These are phyloP conservation scores for Ibidorhyncha struthersii DNA, from an alignment of 2,113 vertebrate species.

Conservation along the genomic window DNA sequence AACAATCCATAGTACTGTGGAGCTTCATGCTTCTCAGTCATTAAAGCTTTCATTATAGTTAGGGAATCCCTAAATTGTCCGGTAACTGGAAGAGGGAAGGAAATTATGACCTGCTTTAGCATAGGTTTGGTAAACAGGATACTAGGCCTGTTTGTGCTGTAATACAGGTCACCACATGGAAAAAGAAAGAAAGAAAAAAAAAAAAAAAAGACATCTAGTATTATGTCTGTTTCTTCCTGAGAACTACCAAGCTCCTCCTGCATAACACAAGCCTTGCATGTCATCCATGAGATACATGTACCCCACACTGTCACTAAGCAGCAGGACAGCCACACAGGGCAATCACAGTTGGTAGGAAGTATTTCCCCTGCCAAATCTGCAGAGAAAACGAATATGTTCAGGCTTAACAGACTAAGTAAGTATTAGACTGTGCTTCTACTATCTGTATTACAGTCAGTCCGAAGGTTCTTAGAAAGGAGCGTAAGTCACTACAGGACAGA, in stretches of 20 bases:
- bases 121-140: background rate
- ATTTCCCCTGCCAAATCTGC: background rate
- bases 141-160: background rate
- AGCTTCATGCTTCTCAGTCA: background rate
- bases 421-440: background rate
- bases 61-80: background rate
- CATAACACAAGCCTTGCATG: background rate
- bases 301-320: rapidly evolving
- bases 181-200: too few species aligned
- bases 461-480: background rate
- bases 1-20: background rate
- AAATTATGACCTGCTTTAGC: background rate
- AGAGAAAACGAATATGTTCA: background rate
- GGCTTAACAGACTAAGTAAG: background rate
- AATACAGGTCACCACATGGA: background rate
- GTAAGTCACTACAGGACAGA: background rate
- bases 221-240: background rate
- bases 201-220: background rate
- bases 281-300: background rate
- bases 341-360: background rate
- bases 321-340: background rate
- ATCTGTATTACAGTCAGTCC: background rate
- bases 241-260: background rate
- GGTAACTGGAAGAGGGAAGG: background rate
- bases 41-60: background rate